phyloP scores from a whole-genome alignment of 2,888 invertebrate species.

The Drosophila mercatorum region DNA sequence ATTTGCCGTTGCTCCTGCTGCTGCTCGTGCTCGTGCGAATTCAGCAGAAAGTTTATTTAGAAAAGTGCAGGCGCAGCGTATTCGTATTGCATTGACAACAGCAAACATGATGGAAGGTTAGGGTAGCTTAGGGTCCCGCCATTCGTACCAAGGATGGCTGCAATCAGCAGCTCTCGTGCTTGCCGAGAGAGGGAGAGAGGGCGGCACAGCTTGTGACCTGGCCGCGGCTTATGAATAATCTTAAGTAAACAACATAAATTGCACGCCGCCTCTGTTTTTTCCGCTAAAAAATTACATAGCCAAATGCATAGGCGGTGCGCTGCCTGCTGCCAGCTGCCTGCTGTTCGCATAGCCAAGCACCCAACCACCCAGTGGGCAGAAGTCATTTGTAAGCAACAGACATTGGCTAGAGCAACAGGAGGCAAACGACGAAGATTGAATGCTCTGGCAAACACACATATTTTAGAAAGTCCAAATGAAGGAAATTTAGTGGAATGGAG shows the following conservation, averaged over 20 bases:
- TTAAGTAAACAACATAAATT: slow-evolving; percentile 76
- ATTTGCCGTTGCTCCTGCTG: slow-evolving; percentile 48
- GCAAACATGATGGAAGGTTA: slow-evolving; percentile 38
- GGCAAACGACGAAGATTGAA: slow-evolving; percentile 8
- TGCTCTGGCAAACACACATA: slow-evolving; percentile 24
- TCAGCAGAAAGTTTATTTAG: slow-evolving; percentile 79
- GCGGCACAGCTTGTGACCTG: slow-evolving; percentile 13
- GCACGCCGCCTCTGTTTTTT: slow-evolving; percentile 58
- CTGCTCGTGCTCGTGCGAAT: slow-evolving; percentile 52
- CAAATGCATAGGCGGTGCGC: slow-evolving; percentile 60
- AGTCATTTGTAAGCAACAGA: slow-evolving; percentile 54
- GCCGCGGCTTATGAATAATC: slow-evolving; percentile 65
- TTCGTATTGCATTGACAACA: slow-evolving; percentile 62
- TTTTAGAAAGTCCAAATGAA: background rate
- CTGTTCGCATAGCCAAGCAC: background rate
- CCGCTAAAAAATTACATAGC: slow-evolving; percentile 67
- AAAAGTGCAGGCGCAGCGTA: slow-evolving; percentile 77
- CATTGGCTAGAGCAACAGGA: slow-evolving; percentile 19
- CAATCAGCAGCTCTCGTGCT: slow-evolving; percentile 34
- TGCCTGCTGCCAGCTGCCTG: background rate
- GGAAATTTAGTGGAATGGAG: background rate
- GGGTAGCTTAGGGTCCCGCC: background rate
- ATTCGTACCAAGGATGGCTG: background rate
- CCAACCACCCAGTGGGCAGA: slow-evolving; percentile 26
- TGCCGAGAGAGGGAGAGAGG: background rate